phyloP scores from a whole-genome alignment of 2,888 invertebrate species.

The Chironomus tentans region DNA sequence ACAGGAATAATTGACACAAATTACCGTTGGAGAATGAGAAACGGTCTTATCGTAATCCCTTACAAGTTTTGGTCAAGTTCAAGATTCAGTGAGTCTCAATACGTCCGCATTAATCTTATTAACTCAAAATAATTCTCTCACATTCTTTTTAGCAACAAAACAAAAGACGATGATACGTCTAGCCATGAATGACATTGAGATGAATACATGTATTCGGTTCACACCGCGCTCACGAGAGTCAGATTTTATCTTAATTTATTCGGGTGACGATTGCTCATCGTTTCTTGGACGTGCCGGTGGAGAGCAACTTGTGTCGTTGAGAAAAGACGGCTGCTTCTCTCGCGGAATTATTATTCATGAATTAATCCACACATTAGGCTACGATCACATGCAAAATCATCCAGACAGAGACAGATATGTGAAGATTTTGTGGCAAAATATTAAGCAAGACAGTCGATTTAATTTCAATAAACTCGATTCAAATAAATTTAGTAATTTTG shows the following conservation, averaged over 20 bases:
- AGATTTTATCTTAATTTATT: slow-evolving; percentile 2
- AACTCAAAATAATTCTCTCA: no score
- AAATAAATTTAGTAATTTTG: neutral
- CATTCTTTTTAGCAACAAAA: neutral
- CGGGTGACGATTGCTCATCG: neutral
- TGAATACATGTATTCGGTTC: neutral
- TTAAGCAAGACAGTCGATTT: neutral
- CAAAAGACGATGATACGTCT: neutral
- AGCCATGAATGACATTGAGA: slow-evolving; percentile 8
- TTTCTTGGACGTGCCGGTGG: slow-evolving; percentile 8
- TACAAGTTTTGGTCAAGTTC: neutral
- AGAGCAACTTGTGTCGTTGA: neutral
- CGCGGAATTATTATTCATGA: slow-evolving; percentile 9
- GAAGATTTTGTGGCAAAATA: neutral
- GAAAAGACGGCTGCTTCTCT: neutral
- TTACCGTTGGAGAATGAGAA: neutral
- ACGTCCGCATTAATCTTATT: no score
- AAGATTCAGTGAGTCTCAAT: neutral
- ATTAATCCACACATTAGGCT: neutral
- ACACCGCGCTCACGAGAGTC: neutral
- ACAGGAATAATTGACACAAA: slow-evolving; percentile 1
- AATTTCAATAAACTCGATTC: slow-evolving; percentile 12
- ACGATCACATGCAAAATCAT: slow-evolving; percentile 23
- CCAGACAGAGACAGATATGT: neutral
- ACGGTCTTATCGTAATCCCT: neutral